Percentiles rank a stretch among this genome's conserved stretches.
Evolutionary conservation across 1,140 invertebrate species (phyloP).

Genomic region (Drosophila serrata): DNA sequence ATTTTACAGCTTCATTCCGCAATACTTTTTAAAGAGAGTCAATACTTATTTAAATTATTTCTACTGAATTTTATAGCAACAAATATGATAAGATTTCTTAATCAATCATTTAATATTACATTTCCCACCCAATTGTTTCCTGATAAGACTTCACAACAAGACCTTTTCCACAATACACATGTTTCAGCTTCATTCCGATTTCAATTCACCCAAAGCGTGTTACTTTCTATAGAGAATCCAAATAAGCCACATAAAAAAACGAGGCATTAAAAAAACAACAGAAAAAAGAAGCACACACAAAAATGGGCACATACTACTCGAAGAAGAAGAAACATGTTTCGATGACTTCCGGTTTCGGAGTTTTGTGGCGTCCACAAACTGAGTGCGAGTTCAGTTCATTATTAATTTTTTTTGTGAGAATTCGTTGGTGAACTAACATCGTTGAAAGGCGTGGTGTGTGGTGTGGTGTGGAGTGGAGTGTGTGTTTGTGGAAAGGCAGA

Average conservation of each 20-base stretch:
- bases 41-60: not conserved
- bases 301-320: constrained; percentile 23
- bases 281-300: not conserved
- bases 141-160: not conserved
- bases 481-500: not conserved
- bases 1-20: not conserved
- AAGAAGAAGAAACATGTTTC: constrained; percentile 46
- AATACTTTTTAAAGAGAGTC: not conserved
- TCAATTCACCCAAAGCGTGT: constrained; percentile 27
- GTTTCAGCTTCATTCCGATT: not conserved
- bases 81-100: not conserved
- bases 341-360: constrained; percentile 56
- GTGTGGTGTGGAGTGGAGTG: not conserved
- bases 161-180: not conserved
- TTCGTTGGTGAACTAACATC: constrained; percentile 19
- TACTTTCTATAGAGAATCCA: constrained; percentile 22
- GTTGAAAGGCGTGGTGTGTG: constrained; percentile 1
- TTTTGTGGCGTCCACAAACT: constrained; percentile 24
- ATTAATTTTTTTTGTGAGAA: constrained; percentile 24
- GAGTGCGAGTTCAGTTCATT: constrained; percentile 23
- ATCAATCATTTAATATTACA: not conserved
- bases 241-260: not conserved
- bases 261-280: not conserved
- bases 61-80: no score
- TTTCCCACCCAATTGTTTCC: not conserved